These are phyloP conservation scores for Pedicia rivosa DNA, from an alignment of 2,888 invertebrate genomes.

Conservation along the genomic window DNA sequence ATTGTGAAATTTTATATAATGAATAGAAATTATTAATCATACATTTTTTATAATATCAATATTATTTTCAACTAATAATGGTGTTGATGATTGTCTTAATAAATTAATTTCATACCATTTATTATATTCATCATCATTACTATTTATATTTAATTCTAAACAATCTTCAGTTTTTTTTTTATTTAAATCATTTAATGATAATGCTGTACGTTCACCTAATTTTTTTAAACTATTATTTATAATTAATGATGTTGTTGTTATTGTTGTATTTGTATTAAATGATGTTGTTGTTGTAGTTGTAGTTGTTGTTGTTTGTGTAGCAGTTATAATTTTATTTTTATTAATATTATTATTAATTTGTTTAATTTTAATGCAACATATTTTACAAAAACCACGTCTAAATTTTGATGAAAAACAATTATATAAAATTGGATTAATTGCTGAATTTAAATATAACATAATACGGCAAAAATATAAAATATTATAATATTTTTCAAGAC, in stretches of 20 bases:
- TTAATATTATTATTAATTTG: conserved; percentile 2
- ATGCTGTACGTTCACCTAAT: conserved; percentile 5
- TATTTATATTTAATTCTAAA: no score
- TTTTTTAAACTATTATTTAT: background rate
- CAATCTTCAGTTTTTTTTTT: no score
- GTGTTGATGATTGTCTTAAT: conserved; percentile 1
- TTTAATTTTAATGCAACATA: conserved; percentile 33
- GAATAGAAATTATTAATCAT: no score
- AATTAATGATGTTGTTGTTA: background rate
- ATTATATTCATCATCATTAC: background rate
- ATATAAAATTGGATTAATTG: conserved; percentile 82
- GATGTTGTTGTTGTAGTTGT: conserved; percentile 36
- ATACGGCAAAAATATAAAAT: conserved; percentile 70
- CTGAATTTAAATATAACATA: conserved; percentile 79
- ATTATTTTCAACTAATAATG: no score
- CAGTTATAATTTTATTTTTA: background rate
- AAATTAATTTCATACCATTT: conserved; percentile 2
- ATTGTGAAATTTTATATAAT: no score
- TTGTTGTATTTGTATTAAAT: conserved; percentile 2
- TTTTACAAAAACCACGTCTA: conserved; percentile 56
- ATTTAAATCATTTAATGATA: conserved; percentile 10
- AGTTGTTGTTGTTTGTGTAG: conserved; percentile 34
- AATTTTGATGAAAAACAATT: conserved; percentile 87
- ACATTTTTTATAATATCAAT: no score
- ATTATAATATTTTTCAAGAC: conserved; percentile 64